A percentile compares a stretch with the other conserved stretches of the same genome.
These are phyloP conservation scores for Limosa lapponica DNA, from an alignment of 2,797 vertebrate species.

Conservation along the genomic window DNA sequence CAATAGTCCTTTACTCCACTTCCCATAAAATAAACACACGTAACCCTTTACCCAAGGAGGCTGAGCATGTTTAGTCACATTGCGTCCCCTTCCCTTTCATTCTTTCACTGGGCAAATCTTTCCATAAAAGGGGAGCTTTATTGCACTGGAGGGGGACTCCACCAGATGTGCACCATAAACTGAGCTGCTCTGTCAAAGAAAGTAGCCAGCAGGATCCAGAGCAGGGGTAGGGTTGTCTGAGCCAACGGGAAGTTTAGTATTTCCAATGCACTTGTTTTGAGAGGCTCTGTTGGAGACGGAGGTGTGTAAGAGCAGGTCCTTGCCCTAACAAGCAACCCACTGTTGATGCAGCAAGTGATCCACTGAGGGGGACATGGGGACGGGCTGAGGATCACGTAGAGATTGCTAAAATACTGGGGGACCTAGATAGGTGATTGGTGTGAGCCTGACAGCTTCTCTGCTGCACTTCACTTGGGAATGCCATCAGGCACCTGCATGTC, in stretches of 20 bases:
- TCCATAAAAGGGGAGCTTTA: conserved; percentile 58
- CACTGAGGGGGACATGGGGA: fast-evolving
- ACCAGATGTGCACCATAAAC: conserved; percentile 46
- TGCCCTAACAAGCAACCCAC: not conserved
- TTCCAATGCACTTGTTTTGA: conserved; percentile 3
- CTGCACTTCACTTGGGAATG: not conserved
- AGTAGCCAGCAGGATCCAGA: not conserved
- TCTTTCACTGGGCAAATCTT: conserved; percentile 38
- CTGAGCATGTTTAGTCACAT: conserved; percentile 16
- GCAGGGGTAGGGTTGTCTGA: conserved; percentile 1
- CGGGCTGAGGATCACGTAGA: not conserved
- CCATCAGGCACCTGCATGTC: not conserved
- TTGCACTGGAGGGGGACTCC: conserved; percentile 40
- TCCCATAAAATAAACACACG: conserved; percentile 61
- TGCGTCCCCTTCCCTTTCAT: conserved; percentile 2
- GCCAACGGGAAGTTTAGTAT: not conserved
- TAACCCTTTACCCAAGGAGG: conserved; percentile 44
- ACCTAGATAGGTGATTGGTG: fast-evolving
- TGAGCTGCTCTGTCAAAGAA: conserved; percentile 11
- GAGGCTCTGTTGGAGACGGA: not conserved
- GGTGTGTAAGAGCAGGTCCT: not conserved
- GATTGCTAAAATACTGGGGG: not conserved
- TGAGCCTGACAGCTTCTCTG: not conserved
- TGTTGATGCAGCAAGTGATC: fast-evolving
- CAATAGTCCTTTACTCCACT: conserved; percentile 54